These are phyloP conservation scores for Belgica antarctica DNA, from an alignment of 2,888 invertebrate species.

Conservation along the genomic window DNA sequence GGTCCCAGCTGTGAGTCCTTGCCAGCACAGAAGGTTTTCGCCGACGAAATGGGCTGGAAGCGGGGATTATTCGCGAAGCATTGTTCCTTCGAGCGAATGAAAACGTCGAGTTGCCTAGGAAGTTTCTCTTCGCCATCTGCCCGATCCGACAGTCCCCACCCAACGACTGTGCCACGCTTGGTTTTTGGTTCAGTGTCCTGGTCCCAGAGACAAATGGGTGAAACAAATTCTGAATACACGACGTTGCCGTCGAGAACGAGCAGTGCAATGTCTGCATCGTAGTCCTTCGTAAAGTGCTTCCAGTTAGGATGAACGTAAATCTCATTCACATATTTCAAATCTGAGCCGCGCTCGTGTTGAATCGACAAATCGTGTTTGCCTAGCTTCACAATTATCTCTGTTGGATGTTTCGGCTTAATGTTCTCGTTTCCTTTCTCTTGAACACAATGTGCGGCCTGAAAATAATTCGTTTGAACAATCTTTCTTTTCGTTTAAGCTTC, in stretches of 20 bases:
- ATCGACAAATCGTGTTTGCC: not conserved
- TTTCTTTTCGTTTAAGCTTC: too few species aligned
- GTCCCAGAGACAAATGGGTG: constrained; percentile 21
- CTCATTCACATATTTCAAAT: not conserved
- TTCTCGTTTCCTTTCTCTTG: not conserved
- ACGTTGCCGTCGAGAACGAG: not conserved
- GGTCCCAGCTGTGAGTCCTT: not conserved
- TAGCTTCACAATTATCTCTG: constrained; percentile 14
- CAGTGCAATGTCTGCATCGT: constrained; percentile 27
- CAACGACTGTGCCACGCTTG: not conserved
- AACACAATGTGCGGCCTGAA: constrained; percentile 29
- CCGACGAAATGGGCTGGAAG: constrained; percentile 7
- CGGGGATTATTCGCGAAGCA: constrained; percentile 7
- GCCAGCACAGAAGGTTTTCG: constrained; percentile 32
- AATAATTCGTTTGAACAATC: not conserved
- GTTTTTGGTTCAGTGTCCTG: not conserved
- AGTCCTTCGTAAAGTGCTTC: constrained; percentile 16
- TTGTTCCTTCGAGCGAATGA: not conserved
- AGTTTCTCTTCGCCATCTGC: not conserved
- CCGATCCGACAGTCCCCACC: constrained; percentile 7
- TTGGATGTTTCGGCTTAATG: not conserved
- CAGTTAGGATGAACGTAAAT: constrained; percentile 36
- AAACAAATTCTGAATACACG: not conserved
- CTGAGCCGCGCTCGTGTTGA: not conserved
- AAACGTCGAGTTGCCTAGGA: constrained; percentile 9